phyloP scores from a whole-genome alignment of 1,140 invertebrate genomes.

The Rhizoglyphus robini region DNA sequence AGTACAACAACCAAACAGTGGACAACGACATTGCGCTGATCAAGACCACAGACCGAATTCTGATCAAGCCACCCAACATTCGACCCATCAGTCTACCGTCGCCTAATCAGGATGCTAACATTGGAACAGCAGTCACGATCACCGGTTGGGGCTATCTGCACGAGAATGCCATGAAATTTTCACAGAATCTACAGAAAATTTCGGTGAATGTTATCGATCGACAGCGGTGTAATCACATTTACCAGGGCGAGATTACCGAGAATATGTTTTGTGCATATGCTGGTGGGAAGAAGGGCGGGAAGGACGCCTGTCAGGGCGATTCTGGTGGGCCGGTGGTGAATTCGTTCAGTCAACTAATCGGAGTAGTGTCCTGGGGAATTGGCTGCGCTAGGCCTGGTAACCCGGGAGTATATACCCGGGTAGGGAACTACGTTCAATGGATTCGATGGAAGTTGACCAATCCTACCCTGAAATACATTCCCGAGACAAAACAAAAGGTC shows the following conservation, averaged over 20 bases:
- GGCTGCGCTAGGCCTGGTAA: conserved; percentile 50
- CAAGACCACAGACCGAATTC: neutral
- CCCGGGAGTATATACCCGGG: conserved; percentile 54
- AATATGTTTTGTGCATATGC: conserved; percentile 33
- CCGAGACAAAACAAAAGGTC: too few relatives aligned
- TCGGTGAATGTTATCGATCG: conserved; percentile 29
- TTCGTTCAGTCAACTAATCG: conserved; percentile 29
- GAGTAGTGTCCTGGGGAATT: conserved; percentile 56
- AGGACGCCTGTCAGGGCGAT: conserved; percentile 30
- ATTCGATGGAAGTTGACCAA: conserved; percentile 29
- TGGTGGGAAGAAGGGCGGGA: conserved; percentile 26
- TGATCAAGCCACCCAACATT: neutral
- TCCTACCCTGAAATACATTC: too few relatives aligned
- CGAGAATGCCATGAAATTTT: conserved; percentile 6
- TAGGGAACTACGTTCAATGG: conserved; percentile 46
- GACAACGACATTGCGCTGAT: conserved; percentile 21
- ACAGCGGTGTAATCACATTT: conserved; percentile 26
- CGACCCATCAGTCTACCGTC: neutral
- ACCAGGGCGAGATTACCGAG: conserved; percentile 20
- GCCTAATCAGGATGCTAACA: neutral
- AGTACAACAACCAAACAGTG: conserved; percentile 5
- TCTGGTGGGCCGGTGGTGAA: conserved; percentile 8
- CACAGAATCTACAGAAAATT: conserved; percentile 20
- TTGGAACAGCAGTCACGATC: neutral
- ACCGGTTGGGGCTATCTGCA: conserved; percentile 7